Conservation (phyloP, 1,140 invertebrate species). For the Nomia melanderi region DNA sequence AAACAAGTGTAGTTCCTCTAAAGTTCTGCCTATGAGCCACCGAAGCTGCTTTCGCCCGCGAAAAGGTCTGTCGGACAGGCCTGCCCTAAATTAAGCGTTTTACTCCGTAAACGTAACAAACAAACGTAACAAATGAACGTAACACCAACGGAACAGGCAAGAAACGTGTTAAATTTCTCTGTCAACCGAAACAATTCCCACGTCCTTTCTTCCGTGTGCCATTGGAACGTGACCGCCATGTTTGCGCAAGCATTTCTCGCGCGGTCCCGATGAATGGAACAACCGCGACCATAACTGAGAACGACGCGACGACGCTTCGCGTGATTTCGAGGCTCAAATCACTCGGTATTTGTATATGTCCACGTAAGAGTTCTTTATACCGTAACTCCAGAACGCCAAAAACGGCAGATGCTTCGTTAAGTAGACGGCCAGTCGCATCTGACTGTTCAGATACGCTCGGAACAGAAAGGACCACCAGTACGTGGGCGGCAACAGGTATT, state of each 20-base stretch:
- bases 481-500: constrained; percentile 69
- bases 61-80: too few relatives aligned
- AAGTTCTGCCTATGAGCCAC: too few relatives aligned
- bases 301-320: not conserved
- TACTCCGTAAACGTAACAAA: too few relatives aligned
- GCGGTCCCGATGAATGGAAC: too few relatives aligned
- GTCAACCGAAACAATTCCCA: not conserved
- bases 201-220: not conserved
- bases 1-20: too few relatives aligned
- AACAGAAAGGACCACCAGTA: constrained; percentile 76
- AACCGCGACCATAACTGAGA: not conserved
- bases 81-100: constrained; percentile 14
- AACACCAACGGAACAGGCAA: not conserved
- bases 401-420: constrained; percentile 74
- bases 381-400: constrained; percentile 72
- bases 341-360: constrained; percentile 72
- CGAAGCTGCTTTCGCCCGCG: too few relatives aligned
- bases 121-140: too few relatives aligned
- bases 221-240: not conserved
- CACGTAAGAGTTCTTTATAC: constrained; percentile 67
- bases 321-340: constrained; percentile 50
- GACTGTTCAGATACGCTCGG: constrained; percentile 75
- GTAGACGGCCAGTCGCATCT: constrained; percentile 76
- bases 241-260: not conserved
- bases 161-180: not conserved